Evolutionary conservation across 1,140 invertebrate species (phyloP).

Genomic region (Rhynchophorus ferrugineus): DNA sequence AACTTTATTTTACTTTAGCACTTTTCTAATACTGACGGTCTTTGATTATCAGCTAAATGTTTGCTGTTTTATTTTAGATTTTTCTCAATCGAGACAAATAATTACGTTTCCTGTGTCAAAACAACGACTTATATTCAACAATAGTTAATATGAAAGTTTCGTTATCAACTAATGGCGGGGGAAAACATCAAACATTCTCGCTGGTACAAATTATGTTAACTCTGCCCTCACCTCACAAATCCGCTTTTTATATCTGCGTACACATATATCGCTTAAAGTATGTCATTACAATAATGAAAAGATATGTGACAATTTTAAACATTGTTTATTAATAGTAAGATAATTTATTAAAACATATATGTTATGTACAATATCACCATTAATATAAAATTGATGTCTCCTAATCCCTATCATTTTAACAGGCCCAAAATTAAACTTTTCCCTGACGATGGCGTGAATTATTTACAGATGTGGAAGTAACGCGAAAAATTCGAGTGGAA

Average conservation of each 20-base stretch:
- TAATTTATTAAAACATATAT: slow-evolving; percentile 20
- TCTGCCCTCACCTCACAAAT: no score
- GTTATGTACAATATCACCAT: slow-evolving; percentile 22
- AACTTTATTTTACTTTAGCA: no score
- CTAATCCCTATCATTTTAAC: slow-evolving; percentile 12
- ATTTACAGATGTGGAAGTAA: no score
- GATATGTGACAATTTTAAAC: slow-evolving; percentile 33
- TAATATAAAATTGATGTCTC: slow-evolving; percentile 1
- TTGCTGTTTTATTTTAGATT: slow-evolving; percentile 3
- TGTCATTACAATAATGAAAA: slow-evolving; percentile 32
- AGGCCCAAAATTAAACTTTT: slow-evolving; percentile 14
- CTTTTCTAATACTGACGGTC: neutral
- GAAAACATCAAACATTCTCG: no score
- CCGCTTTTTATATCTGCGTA: no score
- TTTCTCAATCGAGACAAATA: neutral
- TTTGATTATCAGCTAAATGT: neutral
- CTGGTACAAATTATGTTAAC: no score
- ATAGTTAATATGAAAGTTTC: no score
- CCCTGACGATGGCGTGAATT: no score
- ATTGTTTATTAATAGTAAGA: slow-evolving; percentile 16
- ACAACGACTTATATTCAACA: no score
- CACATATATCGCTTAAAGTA: slow-evolving; percentile 18
- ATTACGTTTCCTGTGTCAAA: no score
- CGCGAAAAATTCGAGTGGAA: no score
- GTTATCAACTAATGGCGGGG: no score